Percentiles rank a stretch among this genome's conserved stretches.
Conservation (phyloP, 2,888 invertebrate genomes). For the Iphiclides podalirius region DNA sequence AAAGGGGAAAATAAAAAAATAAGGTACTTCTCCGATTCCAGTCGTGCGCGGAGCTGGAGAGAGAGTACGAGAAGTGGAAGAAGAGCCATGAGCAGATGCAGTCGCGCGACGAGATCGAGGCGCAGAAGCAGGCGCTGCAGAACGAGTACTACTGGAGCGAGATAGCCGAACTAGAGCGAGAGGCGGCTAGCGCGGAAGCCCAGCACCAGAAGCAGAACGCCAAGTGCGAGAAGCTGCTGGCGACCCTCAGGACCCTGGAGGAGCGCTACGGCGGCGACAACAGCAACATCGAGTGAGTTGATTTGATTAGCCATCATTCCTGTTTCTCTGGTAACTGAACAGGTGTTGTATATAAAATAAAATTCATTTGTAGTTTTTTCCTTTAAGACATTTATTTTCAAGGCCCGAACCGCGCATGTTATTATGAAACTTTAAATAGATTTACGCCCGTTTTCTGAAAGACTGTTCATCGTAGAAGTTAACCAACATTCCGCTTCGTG, state of each 20-base stretch:
- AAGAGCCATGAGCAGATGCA: constrained; percentile 76
- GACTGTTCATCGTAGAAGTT: too few relatives aligned
- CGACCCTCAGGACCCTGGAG: constrained; percentile 55
- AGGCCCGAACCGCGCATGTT: too few relatives aligned
- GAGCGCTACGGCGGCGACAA: constrained; percentile 53
- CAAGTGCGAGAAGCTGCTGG: constrained; percentile 56
- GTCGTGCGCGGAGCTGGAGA: constrained; percentile 60
- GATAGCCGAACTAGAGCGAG: constrained; percentile 59
- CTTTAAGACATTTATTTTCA: too few relatives aligned
- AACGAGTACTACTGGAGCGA: constrained; percentile 80
- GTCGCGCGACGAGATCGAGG: constrained; percentile 74
- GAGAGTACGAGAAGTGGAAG: constrained; percentile 75
- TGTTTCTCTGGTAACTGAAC: too few relatives aligned
- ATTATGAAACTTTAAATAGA: too few relatives aligned
- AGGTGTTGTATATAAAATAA: too few relatives aligned
- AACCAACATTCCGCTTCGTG: too few relatives aligned
- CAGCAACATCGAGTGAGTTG: constrained; percentile 65
- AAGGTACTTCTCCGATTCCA: too few relatives aligned
- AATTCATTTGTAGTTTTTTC: too few relatives aligned
- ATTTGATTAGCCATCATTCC: too few relatives aligned
- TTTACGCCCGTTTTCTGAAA: too few relatives aligned
- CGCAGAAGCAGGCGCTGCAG: constrained; percentile 67
- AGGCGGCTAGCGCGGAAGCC: constrained; percentile 56
- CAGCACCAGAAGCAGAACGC: constrained; percentile 64
- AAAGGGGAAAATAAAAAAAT: too few relatives aligned